Conservation (phyloP, 2,113 vertebrate genomes). For the Pampusana beccarii region DNA sequence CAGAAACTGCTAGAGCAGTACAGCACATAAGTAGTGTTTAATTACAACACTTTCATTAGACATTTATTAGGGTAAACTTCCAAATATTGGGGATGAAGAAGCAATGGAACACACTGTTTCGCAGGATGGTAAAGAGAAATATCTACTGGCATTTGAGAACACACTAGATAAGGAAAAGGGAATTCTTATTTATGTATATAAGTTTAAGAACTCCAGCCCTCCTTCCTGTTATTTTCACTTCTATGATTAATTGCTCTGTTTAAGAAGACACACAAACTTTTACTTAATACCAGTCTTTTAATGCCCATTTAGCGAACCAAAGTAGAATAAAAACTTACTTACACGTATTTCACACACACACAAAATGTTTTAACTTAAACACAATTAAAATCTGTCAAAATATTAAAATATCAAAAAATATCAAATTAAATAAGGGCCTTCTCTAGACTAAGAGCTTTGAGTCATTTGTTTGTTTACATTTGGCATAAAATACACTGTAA, state of each 20-base stretch:
- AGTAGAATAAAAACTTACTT: constrained; percentile 30
- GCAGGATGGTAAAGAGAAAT: background rate
- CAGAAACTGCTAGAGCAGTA: background rate
- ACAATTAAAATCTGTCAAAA: background rate
- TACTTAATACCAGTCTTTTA: background rate
- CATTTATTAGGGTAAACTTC: background rate
- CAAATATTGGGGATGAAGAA: background rate
- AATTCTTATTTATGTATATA: background rate
- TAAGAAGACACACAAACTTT: background rate
- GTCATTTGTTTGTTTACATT: background rate
- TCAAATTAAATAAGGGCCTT: constrained; percentile 40
- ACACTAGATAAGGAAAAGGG: background rate
- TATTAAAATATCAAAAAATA: background rate
- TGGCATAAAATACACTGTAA: background rate
- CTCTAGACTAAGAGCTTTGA: background rate
- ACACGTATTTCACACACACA: background rate
- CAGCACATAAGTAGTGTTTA: background rate
- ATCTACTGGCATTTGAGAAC: background rate
- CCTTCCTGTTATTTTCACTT: background rate
- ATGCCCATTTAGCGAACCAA: background rate
- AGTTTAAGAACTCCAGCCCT: background rate
- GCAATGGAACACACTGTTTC: background rate
- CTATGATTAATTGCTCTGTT: background rate
- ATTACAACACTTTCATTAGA: background rate
- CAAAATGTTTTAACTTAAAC: constrained; percentile 55